Conservation (phyloP, 2,113 vertebrate species). For the Cyanistes caeruleus region DNA sequence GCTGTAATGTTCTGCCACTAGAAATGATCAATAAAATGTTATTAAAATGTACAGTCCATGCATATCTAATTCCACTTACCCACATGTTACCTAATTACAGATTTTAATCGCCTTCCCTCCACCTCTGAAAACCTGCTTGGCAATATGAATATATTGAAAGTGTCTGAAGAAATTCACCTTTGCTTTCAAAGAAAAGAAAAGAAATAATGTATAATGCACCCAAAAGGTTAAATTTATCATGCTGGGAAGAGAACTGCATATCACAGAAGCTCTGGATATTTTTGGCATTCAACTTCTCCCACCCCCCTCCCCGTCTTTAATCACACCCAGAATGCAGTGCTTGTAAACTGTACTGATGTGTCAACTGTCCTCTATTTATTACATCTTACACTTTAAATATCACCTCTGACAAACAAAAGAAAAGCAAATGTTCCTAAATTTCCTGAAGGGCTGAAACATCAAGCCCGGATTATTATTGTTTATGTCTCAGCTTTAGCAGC, state of each 20-base stretch:
- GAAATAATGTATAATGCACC: background rate
- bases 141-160: background rate
- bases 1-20: constrained; percentile 31
- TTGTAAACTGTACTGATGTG: constrained; percentile 75
- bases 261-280: constrained; percentile 69
- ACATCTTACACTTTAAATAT: constrained; percentile 86
- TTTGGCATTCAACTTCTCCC: constrained; percentile 74
- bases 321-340: constrained; percentile 77
- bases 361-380: constrained; percentile 82
- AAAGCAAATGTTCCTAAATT: constrained; percentile 88
- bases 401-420: constrained; percentile 89
- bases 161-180: constrained; percentile 9
- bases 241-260: constrained; percentile 50
- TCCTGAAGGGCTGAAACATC: constrained; percentile 88
- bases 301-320: constrained; percentile 61
- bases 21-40: constrained; percentile 62
- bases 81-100: constrained; percentile 64
- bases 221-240: constrained; percentile 60
- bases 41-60: constrained; percentile 69
- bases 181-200: constrained; percentile 34
- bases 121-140: constrained; percentile 21
- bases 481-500: constrained; percentile 89
- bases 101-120: constrained; percentile 63
- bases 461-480: constrained; percentile 93
- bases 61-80: constrained; percentile 62